These are phyloP conservation scores for Hydroisotoma schaefferi DNA, from an alignment of 2,888 invertebrate genomes.

Conservation along the genomic window DNA sequence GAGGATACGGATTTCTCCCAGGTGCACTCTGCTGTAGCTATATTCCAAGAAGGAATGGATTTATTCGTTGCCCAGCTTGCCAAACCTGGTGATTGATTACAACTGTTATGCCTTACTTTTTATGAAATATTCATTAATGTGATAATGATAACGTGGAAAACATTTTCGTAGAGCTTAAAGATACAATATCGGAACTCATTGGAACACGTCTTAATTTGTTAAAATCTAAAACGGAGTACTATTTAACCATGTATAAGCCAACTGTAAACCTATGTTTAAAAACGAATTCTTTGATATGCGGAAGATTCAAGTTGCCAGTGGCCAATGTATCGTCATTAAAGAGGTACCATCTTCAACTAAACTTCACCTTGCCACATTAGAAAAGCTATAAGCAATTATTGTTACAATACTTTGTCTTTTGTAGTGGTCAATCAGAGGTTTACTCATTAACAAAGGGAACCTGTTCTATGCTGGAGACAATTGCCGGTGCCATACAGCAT, in stretches of 20 bases:
- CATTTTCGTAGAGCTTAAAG: slow-evolving; percentile 59
- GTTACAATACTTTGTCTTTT: too few species aligned
- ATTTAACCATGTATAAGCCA: slow-evolving; percentile 74
- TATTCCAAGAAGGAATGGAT: slow-evolving; percentile 85
- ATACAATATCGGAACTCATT: slow-evolving; percentile 68
- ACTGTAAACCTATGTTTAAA: slow-evolving; percentile 53
- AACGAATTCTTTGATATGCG: slow-evolving; percentile 64
- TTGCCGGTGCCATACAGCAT: slow-evolving; percentile 75
- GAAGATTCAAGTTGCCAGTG: slow-evolving; percentile 58
- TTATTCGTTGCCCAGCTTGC: slow-evolving; percentile 80
- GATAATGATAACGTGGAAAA: too few species aligned
- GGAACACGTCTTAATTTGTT: slow-evolving; percentile 77
- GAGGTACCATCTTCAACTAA: slow-evolving; percentile 2
- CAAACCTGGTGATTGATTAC: slow-evolving; percentile 51
- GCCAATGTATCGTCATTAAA: slow-evolving; percentile 13
- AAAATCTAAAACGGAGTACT: slow-evolving; percentile 75
- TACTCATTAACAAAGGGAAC: slow-evolving; percentile 82
- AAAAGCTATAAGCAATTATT: too few species aligned
- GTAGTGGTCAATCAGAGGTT: slow-evolving; percentile 27
- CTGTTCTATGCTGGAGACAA: slow-evolving; percentile 76
- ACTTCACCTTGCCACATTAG: too few species aligned
- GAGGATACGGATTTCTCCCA: slow-evolving; percentile 71
- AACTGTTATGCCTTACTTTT: not conserved
- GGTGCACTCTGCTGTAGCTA: slow-evolving; percentile 63
- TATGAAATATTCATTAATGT: too few species aligned